Evolutionary conservation across 2,888 invertebrate genomes (phyloP), one percentile per base, ranked within the genome.

Genomic region (Clanis bilineata): DNA sequence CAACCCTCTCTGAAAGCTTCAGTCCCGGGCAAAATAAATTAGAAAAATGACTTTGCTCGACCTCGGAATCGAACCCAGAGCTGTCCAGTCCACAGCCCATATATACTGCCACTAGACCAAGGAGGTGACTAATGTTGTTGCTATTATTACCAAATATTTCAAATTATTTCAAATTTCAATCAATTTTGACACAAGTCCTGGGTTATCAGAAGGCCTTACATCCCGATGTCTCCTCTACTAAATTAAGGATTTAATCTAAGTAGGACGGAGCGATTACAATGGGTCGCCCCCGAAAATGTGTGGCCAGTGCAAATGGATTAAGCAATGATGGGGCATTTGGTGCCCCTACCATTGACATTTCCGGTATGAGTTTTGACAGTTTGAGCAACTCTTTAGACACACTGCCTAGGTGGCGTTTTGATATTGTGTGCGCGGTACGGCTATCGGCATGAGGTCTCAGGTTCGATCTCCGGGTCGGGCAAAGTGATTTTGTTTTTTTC

Each of bases 281-380:
- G 58, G 63, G 59, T 61, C 61, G 63, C 59, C 63, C 65, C 65
- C 60, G 60, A 59, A 66, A 70, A 70, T 66, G 71, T 70, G 73
- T 74, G 77, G 73, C 76, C 70, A 76, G 73, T 75, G 80, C 77
- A 82, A 85, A 85, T 83, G 83, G 83, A 86, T 86, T 83, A 84
- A 81, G 85, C 79, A 75, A 83, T 85, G 82, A 83, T 80, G 77
- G 77, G 72, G 68, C 71, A 71, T 71, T 73, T 72, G 56, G 58
- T 38, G 21, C 56, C 59, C 43, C 25, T 59, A 59, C 59, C 15
- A 59, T 4, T 36, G 23, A 45, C 55, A 23, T 21, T 18, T 55
- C 23, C 23, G 15, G 23, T 21, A 23, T 57, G 22, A 25, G 22
- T n/a, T 32, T 22, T 36, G 3, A 21, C 21, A 9, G 9, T 32